Conservation (phyloP, 2,888 invertebrate genomes). For the Acronicta psi region DNA sequence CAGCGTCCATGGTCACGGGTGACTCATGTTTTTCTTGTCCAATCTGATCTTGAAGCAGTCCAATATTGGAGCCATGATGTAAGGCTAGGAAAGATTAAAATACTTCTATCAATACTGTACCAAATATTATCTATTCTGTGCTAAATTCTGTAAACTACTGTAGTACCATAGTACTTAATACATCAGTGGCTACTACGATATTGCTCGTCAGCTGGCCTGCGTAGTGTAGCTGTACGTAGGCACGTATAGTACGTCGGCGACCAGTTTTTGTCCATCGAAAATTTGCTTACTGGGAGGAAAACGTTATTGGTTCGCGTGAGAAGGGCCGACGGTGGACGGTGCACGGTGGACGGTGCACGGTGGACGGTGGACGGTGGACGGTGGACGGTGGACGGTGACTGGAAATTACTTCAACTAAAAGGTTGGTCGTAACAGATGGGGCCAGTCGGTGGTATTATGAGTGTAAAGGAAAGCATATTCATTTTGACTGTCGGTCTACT, state of each 20-base stretch:
- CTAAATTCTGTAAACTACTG: neutral
- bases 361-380: no score
- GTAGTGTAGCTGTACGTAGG: neutral
- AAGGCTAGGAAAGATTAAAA: no score
- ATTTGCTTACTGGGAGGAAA: conserved; percentile 24
- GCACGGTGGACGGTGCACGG: no score
- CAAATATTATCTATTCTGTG: no score
- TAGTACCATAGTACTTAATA: neutral
- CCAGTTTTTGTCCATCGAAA: conserved; percentile 3
- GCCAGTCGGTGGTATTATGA: neutral
- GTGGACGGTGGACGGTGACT: no score
- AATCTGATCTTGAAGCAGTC: no score
- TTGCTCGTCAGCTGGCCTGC: conserved; percentile 45
- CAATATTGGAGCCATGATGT: no score
- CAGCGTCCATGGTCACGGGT: no score
- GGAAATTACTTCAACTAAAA: neutral
- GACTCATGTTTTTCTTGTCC: no score
- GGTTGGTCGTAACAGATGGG: conserved; percentile 1
- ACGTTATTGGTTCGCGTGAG: conserved; percentile 10
- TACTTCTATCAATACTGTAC: no score
- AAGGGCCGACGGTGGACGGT: no score
- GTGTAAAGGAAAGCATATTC: neutral
- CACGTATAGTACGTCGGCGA: neutral
- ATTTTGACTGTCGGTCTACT: neutral
- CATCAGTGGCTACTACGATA: conserved; percentile 30